Percentiles rank a stretch among this genome's conserved stretches.
Conservation (phyloP, 2,888 invertebrate species). For the Apamea sordens region DNA sequence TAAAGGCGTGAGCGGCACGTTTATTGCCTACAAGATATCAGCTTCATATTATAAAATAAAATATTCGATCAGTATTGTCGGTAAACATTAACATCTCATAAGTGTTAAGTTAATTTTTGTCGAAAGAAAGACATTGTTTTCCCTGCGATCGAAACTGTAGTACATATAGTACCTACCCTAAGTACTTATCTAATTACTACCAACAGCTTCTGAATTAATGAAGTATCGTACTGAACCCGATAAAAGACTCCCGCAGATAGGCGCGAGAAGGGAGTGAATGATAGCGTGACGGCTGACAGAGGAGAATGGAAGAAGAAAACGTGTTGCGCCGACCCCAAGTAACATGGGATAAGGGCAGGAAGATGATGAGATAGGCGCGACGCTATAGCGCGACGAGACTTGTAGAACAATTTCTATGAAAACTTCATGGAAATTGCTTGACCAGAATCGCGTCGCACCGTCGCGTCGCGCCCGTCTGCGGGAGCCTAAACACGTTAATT, state of each 20-base stretch:
- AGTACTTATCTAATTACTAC: background rate
- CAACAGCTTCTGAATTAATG: background rate
- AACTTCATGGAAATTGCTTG: background rate
- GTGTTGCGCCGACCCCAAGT: no score
- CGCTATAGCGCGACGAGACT: background rate
- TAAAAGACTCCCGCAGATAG: background rate
- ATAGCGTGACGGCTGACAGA: no score
- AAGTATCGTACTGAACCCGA: background rate
- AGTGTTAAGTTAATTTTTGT: background rate
- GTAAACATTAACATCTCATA: conserved; percentile 7
- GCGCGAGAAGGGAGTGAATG: no score
- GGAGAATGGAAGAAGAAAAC: no score
- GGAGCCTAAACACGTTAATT: conserved; percentile 6
- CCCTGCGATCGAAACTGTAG: background rate
- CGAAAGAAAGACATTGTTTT: background rate
- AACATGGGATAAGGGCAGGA: no score
- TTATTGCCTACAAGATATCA: conserved; percentile 41
- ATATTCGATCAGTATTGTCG: conserved; percentile 32
- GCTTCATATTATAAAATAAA: conserved; percentile 23
- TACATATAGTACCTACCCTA: no score
- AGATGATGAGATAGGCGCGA: background rate
- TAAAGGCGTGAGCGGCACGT: conserved; percentile 44
- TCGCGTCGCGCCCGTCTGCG: background rate
- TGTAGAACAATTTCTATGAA: background rate
- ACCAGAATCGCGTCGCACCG: background rate